Evolutionary conservation across 2,797 vertebrate genomes (phyloP), one percentile per base, ranked within the genome.

Genomic region (Silurus aristotelis): DNA sequence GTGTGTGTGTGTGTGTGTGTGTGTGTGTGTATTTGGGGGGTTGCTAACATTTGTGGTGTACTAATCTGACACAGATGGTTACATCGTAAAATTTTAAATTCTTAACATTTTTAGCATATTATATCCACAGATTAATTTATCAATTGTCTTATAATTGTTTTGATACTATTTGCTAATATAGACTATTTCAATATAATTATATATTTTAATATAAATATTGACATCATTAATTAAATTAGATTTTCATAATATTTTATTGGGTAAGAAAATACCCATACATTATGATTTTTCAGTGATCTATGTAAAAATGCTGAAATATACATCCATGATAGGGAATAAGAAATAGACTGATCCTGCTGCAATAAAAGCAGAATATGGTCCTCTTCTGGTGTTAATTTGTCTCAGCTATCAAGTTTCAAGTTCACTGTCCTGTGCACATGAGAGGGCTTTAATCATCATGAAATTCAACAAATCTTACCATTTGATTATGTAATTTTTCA

Each of bases 381-480:
- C 71, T 73, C 71, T 73, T 14, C 46, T 73, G 71, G 71, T 73
- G 20, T 10, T 48, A 48, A 72, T n/a, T 10, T 72, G 46, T 72
- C 43, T 72, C 20, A 72, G n/a, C 17, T 52, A n/a, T 71, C 43
- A 46, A 46, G 22, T 71, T 71, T 52, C 48, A 52, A 52, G 48
- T 52, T 52, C 10, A 52, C 48, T 52, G 48, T 52, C 10, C 48
- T 52, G 6, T 52, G 48, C 48, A 52, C 10, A 52, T 5, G 48
- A 52, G 48, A 52, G 48, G 48, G 48, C 8, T 38, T 38, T 38
- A 38, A 4, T 38, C 38, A 52, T 52, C 20, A 73, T n/a, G 22
- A 52, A 52, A 48, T 14, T 22, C 5, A 52, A 73, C 22, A 25
- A n/a, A n/a, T 52, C 6, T 48, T n/a, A 46, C 38, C 10, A 71